Percentiles rank a stretch among this genome's conserved stretches.
Evolutionary conservation across 1,140 invertebrate genomes (phyloP).

Genomic region (Pissodes strobi): DNA sequence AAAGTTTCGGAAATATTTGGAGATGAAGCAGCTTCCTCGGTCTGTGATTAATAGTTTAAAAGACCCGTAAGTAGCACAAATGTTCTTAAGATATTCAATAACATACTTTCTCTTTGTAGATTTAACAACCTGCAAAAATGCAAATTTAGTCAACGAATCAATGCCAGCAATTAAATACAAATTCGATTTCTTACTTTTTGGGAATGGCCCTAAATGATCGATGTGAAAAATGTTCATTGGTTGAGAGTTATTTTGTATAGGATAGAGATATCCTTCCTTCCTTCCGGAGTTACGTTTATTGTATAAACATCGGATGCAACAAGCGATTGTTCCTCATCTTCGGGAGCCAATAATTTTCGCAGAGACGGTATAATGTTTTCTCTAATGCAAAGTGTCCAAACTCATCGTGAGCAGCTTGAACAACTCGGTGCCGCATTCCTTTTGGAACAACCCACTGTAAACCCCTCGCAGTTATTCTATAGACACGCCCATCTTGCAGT

Average conservation of each 20-base stretch:
- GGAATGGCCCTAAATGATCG: slow-evolving; percentile 45
- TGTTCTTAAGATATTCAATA: no score
- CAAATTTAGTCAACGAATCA: no score
- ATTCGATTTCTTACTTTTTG: slow-evolving; percentile 17
- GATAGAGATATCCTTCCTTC: slow-evolving; percentile 43
- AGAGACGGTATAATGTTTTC: slow-evolving; percentile 45
- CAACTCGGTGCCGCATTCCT: no score
- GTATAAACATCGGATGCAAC: slow-evolving; percentile 33
- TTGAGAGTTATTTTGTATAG: slow-evolving; percentile 38
- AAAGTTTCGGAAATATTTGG: background rate
- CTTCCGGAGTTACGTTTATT: slow-evolving; percentile 34
- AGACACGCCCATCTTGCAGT: no score
- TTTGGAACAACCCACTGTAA: no score
- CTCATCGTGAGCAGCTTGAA: no score
- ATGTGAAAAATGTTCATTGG: slow-evolving; percentile 41
- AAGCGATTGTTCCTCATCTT: slow-evolving; percentile 37
- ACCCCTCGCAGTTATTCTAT: slow-evolving; percentile 39
- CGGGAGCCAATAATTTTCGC: slow-evolving; percentile 48
- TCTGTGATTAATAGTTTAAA: no score
- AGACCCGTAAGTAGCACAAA: background rate
- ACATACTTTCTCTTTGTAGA: no score
- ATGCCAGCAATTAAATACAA: background rate
- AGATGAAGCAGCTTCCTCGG: background rate
- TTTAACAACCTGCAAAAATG: background rate
- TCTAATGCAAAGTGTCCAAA: no score